Conservation (phyloP, 2,113 vertebrate genomes). For the Xiphias gladius region DNA sequence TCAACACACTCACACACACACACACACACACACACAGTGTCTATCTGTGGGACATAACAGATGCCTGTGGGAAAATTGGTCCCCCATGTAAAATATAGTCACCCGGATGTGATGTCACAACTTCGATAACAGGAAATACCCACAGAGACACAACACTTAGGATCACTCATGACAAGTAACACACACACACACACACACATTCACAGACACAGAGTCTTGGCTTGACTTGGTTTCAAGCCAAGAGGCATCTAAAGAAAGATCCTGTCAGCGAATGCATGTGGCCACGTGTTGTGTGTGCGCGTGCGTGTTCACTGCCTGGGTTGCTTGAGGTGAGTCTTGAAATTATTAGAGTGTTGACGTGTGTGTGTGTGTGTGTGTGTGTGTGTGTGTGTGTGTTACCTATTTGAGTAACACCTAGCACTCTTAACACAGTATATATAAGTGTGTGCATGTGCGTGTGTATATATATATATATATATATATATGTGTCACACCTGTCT, state of each 20-base stretch:
- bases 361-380: constrained; percentile 1
- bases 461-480: constrained; percentile 42
- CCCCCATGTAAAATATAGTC: constrained; percentile 68
- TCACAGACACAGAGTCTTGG: background rate
- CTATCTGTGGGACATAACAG: constrained; percentile 67
- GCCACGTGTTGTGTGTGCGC: constrained; percentile 8
- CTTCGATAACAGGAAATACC: constrained; percentile 67
- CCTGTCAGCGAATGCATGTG: constrained; percentile 34
- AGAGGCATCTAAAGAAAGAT: constrained; percentile 35
- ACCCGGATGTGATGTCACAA: constrained; percentile 74
- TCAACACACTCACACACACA: no score
- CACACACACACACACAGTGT: constrained; percentile 27
- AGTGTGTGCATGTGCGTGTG: constrained; percentile 28
- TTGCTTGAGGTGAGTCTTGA: constrained; percentile 45
- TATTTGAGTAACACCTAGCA: constrained; percentile 23
- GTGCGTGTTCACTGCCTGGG: constrained; percentile 16
- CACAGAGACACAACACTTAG: constrained; percentile 42
- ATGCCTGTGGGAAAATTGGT: constrained; percentile 81
- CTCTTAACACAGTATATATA: constrained; percentile 15
- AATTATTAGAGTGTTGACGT: constrained; percentile 46
- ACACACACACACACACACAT: constrained; percentile 24
- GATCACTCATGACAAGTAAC: constrained; percentile 25
- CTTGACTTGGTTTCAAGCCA: constrained; percentile 36
- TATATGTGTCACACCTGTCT: constrained; percentile 73
- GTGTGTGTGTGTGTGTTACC: constrained; percentile 29